These are phyloP conservation scores for Pao palembangensis DNA, from an alignment of 2,113 vertebrate species.

Conservation along the genomic window DNA sequence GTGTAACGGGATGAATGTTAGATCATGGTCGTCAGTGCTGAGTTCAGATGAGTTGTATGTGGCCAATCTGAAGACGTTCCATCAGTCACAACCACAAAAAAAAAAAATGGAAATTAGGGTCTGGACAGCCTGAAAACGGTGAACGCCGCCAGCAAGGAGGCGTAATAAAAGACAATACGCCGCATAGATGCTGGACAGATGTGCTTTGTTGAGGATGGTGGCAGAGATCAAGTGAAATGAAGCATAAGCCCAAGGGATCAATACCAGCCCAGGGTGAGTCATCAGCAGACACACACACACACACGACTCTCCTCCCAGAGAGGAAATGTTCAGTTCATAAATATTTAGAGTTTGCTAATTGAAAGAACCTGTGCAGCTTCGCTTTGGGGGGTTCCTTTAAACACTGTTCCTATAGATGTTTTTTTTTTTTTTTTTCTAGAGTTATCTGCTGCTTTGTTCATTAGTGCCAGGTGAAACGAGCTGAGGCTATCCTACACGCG, in stretches of 20 bases:
- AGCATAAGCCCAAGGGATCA: slow-evolving; percentile 51
- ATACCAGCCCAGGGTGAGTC: slow-evolving; percentile 47
- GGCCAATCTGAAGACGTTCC: background rate
- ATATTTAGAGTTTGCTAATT: slow-evolving; percentile 76
- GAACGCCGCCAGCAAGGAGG: background rate
- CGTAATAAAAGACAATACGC: background rate
- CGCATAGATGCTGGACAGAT: slow-evolving; percentile 19
- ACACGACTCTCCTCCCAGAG: slow-evolving; percentile 47
- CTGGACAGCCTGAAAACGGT: background rate
- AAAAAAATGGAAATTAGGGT: too few relatives aligned
- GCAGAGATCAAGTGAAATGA: slow-evolving; percentile 42
- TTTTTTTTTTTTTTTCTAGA: slow-evolving; percentile 58
- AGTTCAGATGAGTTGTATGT: background rate
- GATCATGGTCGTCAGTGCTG: too few relatives aligned
- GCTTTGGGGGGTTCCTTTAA: slow-evolving; percentile 63
- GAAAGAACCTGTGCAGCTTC: slow-evolving; percentile 66
- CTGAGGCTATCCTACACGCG: slow-evolving; percentile 45
- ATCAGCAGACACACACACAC: slow-evolving; percentile 36
- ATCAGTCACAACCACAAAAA: background rate
- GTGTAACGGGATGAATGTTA: too few relatives aligned
- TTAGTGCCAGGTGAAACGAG: slow-evolving; percentile 58
- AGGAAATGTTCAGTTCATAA: slow-evolving; percentile 74
- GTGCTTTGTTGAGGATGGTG: slow-evolving; percentile 29
- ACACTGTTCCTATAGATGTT: slow-evolving; percentile 59
- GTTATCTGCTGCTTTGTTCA: slow-evolving; percentile 59